Conservation (phyloP, 30 jellyfish, hydroid and myxozoan species). For the Clytia hemisphaerica region DNA sequence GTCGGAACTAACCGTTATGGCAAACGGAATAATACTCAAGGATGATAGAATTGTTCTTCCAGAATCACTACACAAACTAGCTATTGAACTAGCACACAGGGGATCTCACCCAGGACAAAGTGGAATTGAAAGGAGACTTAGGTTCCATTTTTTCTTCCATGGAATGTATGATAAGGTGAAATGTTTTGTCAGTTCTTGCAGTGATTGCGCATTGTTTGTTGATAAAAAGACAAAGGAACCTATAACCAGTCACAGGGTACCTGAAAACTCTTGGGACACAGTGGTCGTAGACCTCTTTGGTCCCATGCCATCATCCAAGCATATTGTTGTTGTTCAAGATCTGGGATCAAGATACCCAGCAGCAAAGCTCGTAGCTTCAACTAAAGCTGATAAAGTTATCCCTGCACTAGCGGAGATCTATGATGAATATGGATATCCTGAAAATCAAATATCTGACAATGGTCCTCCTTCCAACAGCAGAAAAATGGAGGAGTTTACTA, state of each 20-base stretch:
- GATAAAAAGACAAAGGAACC: constrained; percentile 41
- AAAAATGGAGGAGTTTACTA: neutral
- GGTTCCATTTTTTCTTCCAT: constrained; percentile 35
- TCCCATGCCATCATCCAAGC: constrained; percentile 43
- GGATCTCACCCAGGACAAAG: constrained; percentile 39
- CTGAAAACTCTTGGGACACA: constrained; percentile 28
- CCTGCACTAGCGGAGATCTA: constrained; percentile 39
- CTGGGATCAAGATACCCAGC: constrained; percentile 29
- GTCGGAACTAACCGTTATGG: constrained; percentile 32
- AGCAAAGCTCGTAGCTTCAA: constrained; percentile 33
- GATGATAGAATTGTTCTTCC: constrained; percentile 25
- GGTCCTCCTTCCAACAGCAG: constrained; percentile 36
- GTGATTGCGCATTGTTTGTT: constrained; percentile 21
- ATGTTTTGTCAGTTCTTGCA: constrained; percentile 2
- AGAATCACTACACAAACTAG: constrained; percentile 7
- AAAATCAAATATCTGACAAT: constrained; percentile 37
- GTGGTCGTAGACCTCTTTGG: constrained; percentile 41
- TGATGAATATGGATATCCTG: constrained; percentile 31
- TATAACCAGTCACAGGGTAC: neutral
- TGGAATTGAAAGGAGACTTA: constrained; percentile 13
- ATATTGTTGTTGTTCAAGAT: constrained; percentile 41
- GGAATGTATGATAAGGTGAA: constrained; percentile 20
- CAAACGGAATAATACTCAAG: constrained; percentile 21
- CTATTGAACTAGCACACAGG: constrained; percentile 25
- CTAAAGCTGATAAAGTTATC: constrained; percentile 23